Evolutionary conservation across 2,888 invertebrate genomes (phyloP), one percentile per base, ranked within the genome.

Genomic region (Electrophaes corylata): DNA sequence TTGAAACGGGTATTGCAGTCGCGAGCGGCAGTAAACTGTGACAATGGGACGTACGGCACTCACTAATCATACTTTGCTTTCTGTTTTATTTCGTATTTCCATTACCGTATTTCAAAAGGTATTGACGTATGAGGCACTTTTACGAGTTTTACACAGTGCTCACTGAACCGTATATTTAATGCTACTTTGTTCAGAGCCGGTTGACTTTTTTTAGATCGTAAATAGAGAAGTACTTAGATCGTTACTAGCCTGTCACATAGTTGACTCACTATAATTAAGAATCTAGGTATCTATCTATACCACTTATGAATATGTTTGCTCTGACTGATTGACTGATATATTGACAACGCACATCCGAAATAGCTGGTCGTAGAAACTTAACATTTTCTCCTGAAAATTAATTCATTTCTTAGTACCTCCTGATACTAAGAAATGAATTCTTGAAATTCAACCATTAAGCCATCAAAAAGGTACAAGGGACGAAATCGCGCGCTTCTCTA

Each of bases 31-130:
- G 85, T 90, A 89, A 88, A 88, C 72, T 80, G 79, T 78, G 83
- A 79, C 88, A 88, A 87, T 86, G 86, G 86, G 86, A 86, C 86
- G 75, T 86, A 84, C 80, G 83, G 86, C 86, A 83, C 84, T 87
- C 88, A 90, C 91, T 91, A 90, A 90, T 91, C 89, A 90, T 88
- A 90, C 88, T 90, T 88, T 91, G 89, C 89, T 89, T 91, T 90
- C 88, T 88, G 88, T 91, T 91, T 91, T 91, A 91, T 90, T 90
- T 88, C 89, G 84, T 84, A 90, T 91, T 91, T 91, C 91, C 91
- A 91, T 91, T 91, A 91, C 84, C 88, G 86, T 91, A 91, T 90
- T 91, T 90, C 91, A 90, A 88, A 89, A 90, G 82, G 88, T 91
- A 91, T 91, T 91, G 91, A 91, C 90, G 86, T 86, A 89, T 86